These are phyloP conservation scores for Calidris pugnax DNA, from an alignment of 2,113 vertebrate species.

Conservation along the genomic window DNA sequence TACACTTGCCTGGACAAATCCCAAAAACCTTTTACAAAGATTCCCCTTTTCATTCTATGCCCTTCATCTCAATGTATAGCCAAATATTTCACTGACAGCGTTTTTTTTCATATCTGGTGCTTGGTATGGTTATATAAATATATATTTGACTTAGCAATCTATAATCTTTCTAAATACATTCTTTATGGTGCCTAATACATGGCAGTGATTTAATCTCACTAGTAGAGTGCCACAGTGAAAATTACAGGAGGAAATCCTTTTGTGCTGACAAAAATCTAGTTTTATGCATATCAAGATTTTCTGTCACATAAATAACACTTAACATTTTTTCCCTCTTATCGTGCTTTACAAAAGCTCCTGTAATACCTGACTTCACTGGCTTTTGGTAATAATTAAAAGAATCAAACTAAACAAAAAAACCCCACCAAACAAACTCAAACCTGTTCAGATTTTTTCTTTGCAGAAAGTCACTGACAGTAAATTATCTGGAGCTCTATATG, in stretches of 20 bases:
- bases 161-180: not conserved
- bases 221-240: not conserved
- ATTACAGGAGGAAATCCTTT: not conserved
- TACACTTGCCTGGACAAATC: not conserved
- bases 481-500: not conserved
- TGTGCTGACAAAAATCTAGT: not conserved
- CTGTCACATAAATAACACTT: not conserved
- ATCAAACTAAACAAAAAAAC: fast-evolving
- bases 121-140: not conserved
- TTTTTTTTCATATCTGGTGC: not conserved
- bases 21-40: not conserved
- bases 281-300: not conserved
- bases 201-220: not conserved
- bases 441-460: not conserved
- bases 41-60: not conserved
- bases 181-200: not conserved
- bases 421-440: not conserved
- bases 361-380: not conserved
- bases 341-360: not conserved
- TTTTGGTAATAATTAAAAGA: not conserved
- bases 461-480: not conserved
- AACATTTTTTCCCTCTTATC: not conserved
- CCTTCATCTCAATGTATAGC: not conserved
- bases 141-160: not conserved
- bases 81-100: not conserved